phyloP scores from a whole-genome alignment of 1,140 invertebrate genomes.

The Meloidogyne hapla region DNA sequence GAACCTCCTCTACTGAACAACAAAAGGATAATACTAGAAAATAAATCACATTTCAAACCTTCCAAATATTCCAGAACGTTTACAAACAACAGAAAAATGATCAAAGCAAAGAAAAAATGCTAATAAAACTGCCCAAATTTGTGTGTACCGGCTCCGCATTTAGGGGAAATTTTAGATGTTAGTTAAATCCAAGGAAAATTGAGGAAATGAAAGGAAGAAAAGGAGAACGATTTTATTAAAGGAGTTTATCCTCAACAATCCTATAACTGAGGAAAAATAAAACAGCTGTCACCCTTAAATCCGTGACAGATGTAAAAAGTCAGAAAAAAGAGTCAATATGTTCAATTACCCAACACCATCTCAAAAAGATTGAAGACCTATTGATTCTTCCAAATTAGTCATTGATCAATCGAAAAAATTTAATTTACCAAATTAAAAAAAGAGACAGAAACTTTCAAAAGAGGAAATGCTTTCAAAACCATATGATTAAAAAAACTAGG shows the following conservation, averaged over 20 bases:
- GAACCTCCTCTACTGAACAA: conserved; percentile 6
- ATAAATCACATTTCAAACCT: neutral
- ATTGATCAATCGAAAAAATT: neutral
- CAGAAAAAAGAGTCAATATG: neutral
- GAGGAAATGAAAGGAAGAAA: neutral
- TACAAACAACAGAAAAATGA: conserved; percentile 21
- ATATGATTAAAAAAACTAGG: neutral
- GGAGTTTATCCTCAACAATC: neutral
- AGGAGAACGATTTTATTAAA: neutral
- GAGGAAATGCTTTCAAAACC: neutral
- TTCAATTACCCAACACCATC: neutral
- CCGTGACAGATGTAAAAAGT: neutral
- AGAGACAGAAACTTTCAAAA: neutral
- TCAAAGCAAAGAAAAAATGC: conserved; percentile 5
- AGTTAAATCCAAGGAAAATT: neutral
- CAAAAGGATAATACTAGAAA: neutral
- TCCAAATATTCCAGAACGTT: conserved; percentile 23
- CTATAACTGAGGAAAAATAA: neutral
- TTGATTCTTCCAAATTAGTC: neutral
- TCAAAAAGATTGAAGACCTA: neutral
- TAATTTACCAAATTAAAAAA: neutral
- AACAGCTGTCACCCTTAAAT: neutral
- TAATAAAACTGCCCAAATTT: neutral
- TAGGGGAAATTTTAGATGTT: neutral
- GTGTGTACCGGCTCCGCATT: neutral